These are phyloP conservation scores for Microtus oregoni DNA, from an alignment of 2,113 vertebrate genomes.

Conservation along the genomic window DNA sequence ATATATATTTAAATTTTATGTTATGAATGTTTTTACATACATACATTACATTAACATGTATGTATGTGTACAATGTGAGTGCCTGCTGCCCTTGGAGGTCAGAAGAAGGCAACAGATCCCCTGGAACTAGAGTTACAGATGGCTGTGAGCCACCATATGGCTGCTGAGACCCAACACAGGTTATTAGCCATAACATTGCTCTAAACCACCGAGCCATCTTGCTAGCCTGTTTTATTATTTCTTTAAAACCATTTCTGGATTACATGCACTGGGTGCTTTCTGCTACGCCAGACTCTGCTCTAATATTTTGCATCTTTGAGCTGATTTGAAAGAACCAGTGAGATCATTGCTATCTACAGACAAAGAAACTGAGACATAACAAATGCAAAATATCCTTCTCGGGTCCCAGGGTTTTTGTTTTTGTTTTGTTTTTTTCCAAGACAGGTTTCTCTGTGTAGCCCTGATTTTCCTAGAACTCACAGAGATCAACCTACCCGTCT, in stretches of 20 bases:
- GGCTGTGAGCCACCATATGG: neutral
- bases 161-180: neutral
- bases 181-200: neutral
- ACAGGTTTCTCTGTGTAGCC: neutral
- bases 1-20: neutral
- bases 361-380: neutral
- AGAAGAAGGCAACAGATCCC: neutral
- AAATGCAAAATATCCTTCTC: neutral
- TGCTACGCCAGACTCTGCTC: neutral
- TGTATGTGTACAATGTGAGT: neutral
- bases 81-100: neutral
- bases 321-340: neutral
- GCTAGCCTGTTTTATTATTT: neutral
- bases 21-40: neutral
- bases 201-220: neutral
- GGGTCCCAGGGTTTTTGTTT: neutral
- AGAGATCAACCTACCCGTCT: neutral
- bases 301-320: neutral
- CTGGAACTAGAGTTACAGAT: neutral
- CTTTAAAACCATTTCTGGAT: neutral
- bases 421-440: neutral
- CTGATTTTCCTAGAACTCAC: neutral
- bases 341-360: neutral
- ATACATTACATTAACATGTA: too few relatives aligned
- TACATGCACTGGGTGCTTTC: neutral